These are phyloP conservation scores for Isoperla grammatica DNA, from an alignment of 2,888 invertebrate genomes.

Conservation along the genomic window DNA sequence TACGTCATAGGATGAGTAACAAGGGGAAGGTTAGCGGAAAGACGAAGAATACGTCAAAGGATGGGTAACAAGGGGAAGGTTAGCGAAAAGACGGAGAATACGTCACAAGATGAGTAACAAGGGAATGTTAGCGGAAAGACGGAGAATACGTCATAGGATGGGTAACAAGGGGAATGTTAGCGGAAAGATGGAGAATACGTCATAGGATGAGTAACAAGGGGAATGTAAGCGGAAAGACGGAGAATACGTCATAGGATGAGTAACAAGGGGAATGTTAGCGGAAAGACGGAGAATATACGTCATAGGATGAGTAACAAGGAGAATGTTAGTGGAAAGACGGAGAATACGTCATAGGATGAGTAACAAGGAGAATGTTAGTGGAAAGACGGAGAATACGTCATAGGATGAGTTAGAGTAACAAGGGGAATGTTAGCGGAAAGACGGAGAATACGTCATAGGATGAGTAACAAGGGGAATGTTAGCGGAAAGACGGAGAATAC, in stretches of 20 bases:
- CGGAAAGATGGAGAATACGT: not conserved
- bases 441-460: not conserved
- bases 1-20: no score
- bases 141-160: not conserved
- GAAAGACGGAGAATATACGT: not conserved
- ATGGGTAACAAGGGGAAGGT: not conserved
- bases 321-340: not conserved
- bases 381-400: not conserved
- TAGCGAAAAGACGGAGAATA: not conserved
- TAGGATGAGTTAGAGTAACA: not conserved
- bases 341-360: not conserved
- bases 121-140: conserved; percentile 1
- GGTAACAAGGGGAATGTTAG: not conserved
- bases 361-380: not conserved
- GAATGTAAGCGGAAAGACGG: not conserved
- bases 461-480: not conserved
- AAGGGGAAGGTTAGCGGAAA: conserved; percentile 1
- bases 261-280: not conserved
- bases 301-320: not conserved
- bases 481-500: not conserved
- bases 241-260: not conserved
- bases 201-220: not conserved
- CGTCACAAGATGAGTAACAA: not conserved
- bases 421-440: conserved; percentile 1
- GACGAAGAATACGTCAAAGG: not conserved